Conservation (phyloP, 2,113 vertebrate species). For the Tilapia sparmanii region DNA sequence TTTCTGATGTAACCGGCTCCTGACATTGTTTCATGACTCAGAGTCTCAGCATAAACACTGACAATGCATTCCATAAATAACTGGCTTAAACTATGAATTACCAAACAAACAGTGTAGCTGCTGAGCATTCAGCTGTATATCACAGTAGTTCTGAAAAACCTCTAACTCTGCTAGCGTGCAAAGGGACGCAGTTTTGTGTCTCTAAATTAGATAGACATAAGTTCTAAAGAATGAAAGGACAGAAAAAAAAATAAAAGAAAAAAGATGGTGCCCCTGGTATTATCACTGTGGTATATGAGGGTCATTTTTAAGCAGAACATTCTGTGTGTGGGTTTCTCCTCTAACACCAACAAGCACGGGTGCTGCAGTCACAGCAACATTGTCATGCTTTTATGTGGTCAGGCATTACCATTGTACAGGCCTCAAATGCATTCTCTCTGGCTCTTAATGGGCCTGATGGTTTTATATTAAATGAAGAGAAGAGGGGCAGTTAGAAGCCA, state of each 20-base stretch:
- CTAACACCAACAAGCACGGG: constrained; percentile 5
- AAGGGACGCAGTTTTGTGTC: neutral
- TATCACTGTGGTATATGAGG: constrained; percentile 1
- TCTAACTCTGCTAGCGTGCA: neutral
- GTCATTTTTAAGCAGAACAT: constrained; percentile 4
- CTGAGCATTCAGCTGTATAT: neutral
- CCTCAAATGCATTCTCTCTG: constrained; percentile 41
- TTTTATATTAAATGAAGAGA: constrained; percentile 42
- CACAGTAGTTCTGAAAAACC: neutral
- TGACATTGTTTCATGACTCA: constrained; percentile 22
- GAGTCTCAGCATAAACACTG: neutral
- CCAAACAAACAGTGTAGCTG: neutral
- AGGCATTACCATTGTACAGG: neutral
- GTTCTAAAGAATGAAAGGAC: neutral
- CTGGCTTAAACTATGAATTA: neutral
- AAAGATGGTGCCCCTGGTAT: neutral
- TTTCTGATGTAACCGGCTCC: constrained; percentile 18
- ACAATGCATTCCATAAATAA: constrained; percentile 9
- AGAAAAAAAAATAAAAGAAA: neutral
- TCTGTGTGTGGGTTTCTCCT: neutral
- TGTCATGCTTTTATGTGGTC: constrained; percentile 41
- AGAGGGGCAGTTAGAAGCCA: constrained; percentile 28
- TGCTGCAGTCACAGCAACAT: neutral
- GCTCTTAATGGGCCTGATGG: constrained; percentile 29
- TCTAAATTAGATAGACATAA: neutral